These are phyloP conservation scores for Hecatera dysodea DNA, from an alignment of 2,888 invertebrate species.

Conservation along the genomic window DNA sequence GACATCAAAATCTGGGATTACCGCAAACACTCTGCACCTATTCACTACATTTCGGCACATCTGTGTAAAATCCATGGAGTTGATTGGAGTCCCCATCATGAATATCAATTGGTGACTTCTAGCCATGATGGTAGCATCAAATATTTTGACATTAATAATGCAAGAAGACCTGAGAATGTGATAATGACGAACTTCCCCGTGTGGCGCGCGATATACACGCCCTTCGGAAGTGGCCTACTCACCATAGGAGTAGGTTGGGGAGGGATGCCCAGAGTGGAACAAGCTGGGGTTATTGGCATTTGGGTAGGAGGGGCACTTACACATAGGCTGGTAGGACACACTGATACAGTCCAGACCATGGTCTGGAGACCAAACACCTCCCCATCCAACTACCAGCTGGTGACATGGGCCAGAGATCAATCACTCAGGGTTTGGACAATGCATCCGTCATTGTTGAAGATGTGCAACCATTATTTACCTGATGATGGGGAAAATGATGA, in stretches of 20 bases:
- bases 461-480: slow-evolving; percentile 92
- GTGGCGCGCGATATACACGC: slow-evolving; percentile 98
- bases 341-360: slow-evolving; percentile 98
- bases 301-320: slow-evolving; percentile 93
- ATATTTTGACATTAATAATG: slow-evolving; percentile 97
- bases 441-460: slow-evolving; percentile 95
- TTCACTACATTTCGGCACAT: slow-evolving; percentile 98
- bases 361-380: slow-evolving; percentile 96
- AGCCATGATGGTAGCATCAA: slow-evolving; percentile 99
- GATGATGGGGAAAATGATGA: slow-evolving; percentile 91
- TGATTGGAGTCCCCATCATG: slow-evolving; percentile 97
- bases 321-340: slow-evolving; percentile 98
- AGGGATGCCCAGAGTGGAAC: slow-evolving; percentile 94
- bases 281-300: slow-evolving; percentile 91
- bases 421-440: slow-evolving; percentile 97
- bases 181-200: slow-evolving; percentile 96
- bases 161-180: slow-evolving; percentile 95
- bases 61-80: slow-evolving; percentile 97
- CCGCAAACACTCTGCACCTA: slow-evolving; percentile 95
- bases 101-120: slow-evolving; percentile 96
- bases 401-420: slow-evolving; percentile 99
- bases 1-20: slow-evolving; percentile 99
- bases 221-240: slow-evolving; percentile 97
- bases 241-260: slow-evolving; percentile 98
- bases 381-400: slow-evolving; percentile 94